A percentile compares a stretch with the other conserved stretches of the same genome.
Conservation (phyloP, 2,888 invertebrate species). For the Capitulum mitella region DNA sequence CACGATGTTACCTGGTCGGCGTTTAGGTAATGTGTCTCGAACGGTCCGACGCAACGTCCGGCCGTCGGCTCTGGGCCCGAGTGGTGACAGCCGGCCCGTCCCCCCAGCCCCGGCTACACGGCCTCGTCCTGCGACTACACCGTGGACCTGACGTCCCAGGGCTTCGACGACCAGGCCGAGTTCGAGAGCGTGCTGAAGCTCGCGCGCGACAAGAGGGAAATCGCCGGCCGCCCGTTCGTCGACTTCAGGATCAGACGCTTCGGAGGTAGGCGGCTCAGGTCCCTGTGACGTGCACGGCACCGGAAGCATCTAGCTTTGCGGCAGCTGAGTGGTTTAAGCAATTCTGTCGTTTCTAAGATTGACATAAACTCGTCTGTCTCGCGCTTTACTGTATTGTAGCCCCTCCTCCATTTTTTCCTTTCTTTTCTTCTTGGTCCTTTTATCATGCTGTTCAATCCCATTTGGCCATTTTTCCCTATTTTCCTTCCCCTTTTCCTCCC, state of each 20-base stretch:
- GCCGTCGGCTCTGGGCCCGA: background rate
- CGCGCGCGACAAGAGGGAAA: background rate
- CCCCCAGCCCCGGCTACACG: background rate
- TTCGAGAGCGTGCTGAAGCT: background rate
- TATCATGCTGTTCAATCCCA: too few species aligned
- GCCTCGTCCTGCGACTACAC: slow-evolving; percentile 12
- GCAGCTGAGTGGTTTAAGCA: too few species aligned
- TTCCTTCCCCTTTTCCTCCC: too few species aligned
- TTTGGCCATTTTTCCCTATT: too few species aligned
- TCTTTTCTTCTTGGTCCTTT: background rate
- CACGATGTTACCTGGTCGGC: too few species aligned
- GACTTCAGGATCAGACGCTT: background rate
- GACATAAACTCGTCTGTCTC: too few species aligned
- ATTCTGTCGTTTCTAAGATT: too few species aligned
- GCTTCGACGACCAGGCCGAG: background rate
- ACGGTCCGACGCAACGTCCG: background rate
- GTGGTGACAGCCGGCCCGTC: background rate
- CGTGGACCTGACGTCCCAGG: slow-evolving; percentile 1
- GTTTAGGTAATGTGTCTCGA: too few species aligned
- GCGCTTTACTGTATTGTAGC: too few species aligned
- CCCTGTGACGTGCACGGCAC: too few species aligned
- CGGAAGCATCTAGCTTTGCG: too few species aligned
- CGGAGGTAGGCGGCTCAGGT: background rate
- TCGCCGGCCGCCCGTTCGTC: background rate
- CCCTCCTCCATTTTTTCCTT: too few species aligned